Base-by-base conservation (phyloP, 2,113 vertebrate genomes). In the Aepyceros melampus region DNA sequence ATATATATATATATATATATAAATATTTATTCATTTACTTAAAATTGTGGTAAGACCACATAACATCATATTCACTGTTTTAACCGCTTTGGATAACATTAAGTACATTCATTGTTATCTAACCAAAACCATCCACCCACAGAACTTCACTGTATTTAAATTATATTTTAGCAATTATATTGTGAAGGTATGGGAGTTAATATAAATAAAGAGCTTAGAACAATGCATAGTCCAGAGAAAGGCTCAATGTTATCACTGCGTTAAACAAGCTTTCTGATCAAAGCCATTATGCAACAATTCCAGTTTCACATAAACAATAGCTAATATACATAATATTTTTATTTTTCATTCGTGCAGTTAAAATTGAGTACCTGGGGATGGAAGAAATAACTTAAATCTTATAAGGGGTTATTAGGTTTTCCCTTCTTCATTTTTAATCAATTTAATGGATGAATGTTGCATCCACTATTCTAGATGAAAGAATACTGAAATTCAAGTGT, bases 371-470 rank as follows among this genome's bases (percentile, higher is more conserved):
- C 23, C 36, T 43, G 11, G 13, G 60, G 23, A 60, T 47, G 9
- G 62, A 89, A 91, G 21, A 82, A 91, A 84, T 81, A 79, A 21
- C n/a, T 96, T 89, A 60, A 97, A 91, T 83, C 62, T 84, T 64
- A 25, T 13, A 58, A 85, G 10, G n/a, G 60, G 56, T 67, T 67
- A 84, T n/a, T 79, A 86, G 33, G 56, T 43, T 95, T 93, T 96
- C 43, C 78, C n/a, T 85, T 95, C 23, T 81, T 90, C 55, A 51
- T 92, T 53, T 95, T 76, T 91, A 92, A 96, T 23, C 71, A 94
- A 23, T 40, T 83, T 89, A 64, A 67, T 43, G 15, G 45, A 49
- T 76, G 29, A 91, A 29, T 45, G 40, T 4, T 53, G 23, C 21
- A 74, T 12, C 12, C 9, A 62, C 56, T 62, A 47, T 10, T 78